phyloP scores from a whole-genome alignment of 2,797 vertebrate species.

The Phylloscopus collybita region DNA sequence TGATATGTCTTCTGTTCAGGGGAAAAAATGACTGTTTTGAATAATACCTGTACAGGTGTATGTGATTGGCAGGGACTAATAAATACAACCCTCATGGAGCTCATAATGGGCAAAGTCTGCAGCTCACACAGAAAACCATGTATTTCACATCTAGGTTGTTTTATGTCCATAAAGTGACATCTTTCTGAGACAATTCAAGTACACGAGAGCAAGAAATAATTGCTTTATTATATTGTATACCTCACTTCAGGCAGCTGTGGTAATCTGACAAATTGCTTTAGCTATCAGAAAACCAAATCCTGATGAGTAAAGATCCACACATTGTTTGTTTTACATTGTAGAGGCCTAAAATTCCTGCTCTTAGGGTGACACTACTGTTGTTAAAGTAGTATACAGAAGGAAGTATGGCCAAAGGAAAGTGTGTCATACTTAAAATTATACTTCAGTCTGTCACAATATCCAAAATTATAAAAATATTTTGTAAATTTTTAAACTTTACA shows the following conservation, averaged over 20 bases:
- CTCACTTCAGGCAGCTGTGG: not conserved
- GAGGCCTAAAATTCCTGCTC: not conserved
- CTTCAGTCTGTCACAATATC: not conserved
- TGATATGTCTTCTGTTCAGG: not conserved
- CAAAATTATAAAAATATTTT: not conserved
- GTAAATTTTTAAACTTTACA: not conserved
- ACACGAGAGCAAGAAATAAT: not conserved
- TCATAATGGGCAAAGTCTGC: not conserved
- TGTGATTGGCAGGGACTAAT: not conserved
- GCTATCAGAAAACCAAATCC: not conserved
- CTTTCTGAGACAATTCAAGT: not conserved
- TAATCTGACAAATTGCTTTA: not conserved
- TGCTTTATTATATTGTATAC: not conserved
- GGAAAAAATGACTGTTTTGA: not conserved
- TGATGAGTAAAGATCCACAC: not conserved
- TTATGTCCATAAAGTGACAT: fast-evolving
- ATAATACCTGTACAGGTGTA: not conserved
- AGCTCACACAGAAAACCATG: fast-evolving
- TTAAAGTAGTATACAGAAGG: not conserved
- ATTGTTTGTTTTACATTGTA: not conserved
- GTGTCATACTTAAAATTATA: not conserved
- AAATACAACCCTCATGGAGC: not conserved
- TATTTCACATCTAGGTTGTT: not conserved
- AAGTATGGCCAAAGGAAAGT: not conserved
- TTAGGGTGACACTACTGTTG: not conserved